phyloP scores from a whole-genome alignment of 2,888 invertebrate species.

The Pyrochroa serraticornis region DNA sequence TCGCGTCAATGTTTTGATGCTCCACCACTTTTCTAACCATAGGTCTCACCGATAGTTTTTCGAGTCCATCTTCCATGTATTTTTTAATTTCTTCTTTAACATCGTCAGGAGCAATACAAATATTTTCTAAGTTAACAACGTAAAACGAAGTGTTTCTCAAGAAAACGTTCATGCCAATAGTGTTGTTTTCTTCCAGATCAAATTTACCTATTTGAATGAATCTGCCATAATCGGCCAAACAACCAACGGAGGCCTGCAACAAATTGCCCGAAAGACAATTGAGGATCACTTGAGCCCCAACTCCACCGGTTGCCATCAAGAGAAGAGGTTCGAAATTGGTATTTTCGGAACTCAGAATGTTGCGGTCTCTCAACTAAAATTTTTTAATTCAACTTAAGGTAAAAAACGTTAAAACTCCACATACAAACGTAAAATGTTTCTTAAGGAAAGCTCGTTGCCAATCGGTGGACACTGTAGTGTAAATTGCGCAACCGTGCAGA shows the following conservation, averaged over 20 bases:
- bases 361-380: conserved; percentile 48
- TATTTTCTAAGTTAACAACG: conserved; percentile 74
- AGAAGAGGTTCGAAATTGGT: conserved; percentile 86
- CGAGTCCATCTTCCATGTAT: conserved; percentile 69
- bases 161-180: conserved; percentile 76
- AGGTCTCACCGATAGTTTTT: conserved; percentile 70
- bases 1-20: conserved; percentile 69
- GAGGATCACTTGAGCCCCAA: conserved; percentile 87
- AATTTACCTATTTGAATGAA: conserved; percentile 88
- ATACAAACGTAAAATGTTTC: conserved; percentile 50
- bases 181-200: conserved; percentile 73
- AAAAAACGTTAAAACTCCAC: conserved; percentile 23
- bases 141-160: conserved; percentile 79
- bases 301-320: conserved; percentile 78
- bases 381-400: background rate
- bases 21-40: conserved; percentile 68
- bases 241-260: conserved; percentile 71
- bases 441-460: conserved; percentile 49
- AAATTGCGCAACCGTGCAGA: conserved; percentile 64
- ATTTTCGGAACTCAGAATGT: conserved; percentile 56
- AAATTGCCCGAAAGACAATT: conserved; percentile 93
- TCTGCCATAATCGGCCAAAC: conserved; percentile 67
- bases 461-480: conserved; percentile 66
- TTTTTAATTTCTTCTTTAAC: conserved; percentile 63
- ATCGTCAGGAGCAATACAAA: conserved; percentile 63